phyloP scores from a whole-genome alignment of 2,888 invertebrate genomes.

The Endotricha flammealis region DNA sequence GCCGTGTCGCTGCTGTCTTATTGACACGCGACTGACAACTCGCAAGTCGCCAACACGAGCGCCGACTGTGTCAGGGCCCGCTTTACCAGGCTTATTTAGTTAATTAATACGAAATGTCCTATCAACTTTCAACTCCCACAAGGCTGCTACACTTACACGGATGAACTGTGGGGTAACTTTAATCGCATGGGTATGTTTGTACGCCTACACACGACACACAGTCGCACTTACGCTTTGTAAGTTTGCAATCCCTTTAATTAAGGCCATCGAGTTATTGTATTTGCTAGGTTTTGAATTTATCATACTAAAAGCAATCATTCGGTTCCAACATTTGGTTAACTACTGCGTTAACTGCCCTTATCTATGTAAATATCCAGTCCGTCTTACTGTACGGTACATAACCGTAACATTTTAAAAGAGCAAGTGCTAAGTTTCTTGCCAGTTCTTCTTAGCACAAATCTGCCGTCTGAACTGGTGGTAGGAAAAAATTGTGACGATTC shows the following conservation, averaged over 20 bases:
- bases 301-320: no score
- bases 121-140: constrained; percentile 67
- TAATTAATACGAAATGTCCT: constrained; percentile 78
- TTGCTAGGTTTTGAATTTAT: no score
- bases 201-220: constrained; percentile 28
- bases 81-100: constrained; percentile 74
- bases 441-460: no score
- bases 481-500: no score
- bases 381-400: no score
- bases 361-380: no score
- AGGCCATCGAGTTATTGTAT: constrained; percentile 42
- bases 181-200: constrained; percentile 52
- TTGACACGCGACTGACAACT: constrained; percentile 76
- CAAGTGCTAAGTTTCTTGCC: no score
- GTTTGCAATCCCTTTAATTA: constrained; percentile 53
- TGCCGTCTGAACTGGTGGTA: no score
- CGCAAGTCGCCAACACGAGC: constrained; percentile 59
- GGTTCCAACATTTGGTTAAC: no score
- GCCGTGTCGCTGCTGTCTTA: constrained; percentile 73
- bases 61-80: constrained; percentile 55
- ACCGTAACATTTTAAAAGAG: no score
- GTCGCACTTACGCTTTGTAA: constrained; percentile 26
- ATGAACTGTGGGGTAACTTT: constrained; percentile 61
- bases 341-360: no score
- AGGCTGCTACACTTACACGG: constrained; percentile 56